Evolutionary conservation across 2,888 invertebrate genomes (phyloP), one percentile per base, ranked within the genome.

Genomic region (Conchocele bisecta): DNA sequence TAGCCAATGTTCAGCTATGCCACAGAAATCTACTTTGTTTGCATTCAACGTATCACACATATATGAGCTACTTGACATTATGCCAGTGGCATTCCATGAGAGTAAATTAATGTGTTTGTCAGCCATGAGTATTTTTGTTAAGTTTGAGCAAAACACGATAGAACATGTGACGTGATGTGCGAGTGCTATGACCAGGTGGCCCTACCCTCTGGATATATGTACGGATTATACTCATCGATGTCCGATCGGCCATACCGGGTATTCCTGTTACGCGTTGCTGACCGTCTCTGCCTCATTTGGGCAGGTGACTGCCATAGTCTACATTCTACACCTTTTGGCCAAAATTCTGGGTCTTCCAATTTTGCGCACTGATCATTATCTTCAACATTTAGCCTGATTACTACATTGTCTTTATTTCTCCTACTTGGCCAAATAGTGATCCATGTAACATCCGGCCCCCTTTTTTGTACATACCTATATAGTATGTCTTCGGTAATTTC

Each of bases 141-240:
- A n/a, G n/a, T n/a, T n/a, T n/a, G n/a, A n/a, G n/a, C n/a, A n/a
- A n/a, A n/a, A n/a, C n/a, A n/a, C n/a, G n/a, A n/a, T n/a, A n/a
- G n/a, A n/a, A n/a, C n/a, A n/a, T n/a, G n/a, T n/a, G n/a, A n/a
- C n/a, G n/a, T n/a, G n/a, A n/a, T n/a, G n/a, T n/a, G n/a, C n/a
- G n/a, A n/a, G n/a, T n/a, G n/a, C n/a, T n/a, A n/a, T n/a, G n/a
- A n/a, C n/a, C n/a, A n/a, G n/a, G n/a, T n/a, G n/a, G n/a, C n/a
- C n/a, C n/a, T n/a, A n/a, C n/a, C n/a, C n/a, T n/a, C n/a, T n/a
- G n/a, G n/a, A n/a, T n/a, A n/a, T n/a, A n/a, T n/a, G n/a, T 9
- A 42, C 17, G 42, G 42, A 15, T 42, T 42, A 42, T 42, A 42
- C 17, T 42, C 42, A n/a, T 42, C 42, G 7, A 42, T 42, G n/a